phyloP scores from a whole-genome alignment of 2,888 invertebrate species.

The Galerucella pusilla region DNA sequence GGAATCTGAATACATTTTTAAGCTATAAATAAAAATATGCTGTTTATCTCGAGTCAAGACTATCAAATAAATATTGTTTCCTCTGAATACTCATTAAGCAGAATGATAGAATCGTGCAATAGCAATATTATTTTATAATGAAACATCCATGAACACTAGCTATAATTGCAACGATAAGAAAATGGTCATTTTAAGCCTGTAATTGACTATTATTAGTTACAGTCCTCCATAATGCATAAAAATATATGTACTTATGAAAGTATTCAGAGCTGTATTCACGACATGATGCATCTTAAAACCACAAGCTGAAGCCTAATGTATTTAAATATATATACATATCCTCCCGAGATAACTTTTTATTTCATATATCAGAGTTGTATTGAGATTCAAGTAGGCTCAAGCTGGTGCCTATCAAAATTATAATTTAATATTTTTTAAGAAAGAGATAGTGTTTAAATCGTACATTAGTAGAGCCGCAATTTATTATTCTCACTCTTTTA shows the following conservation, averaged over 20 bases:
- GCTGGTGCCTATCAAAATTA: not conserved
- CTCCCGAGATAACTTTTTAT: not conserved
- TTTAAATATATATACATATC: not conserved
- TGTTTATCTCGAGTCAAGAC: not conserved
- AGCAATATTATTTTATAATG: constrained; percentile 41
- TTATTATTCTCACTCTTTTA: too few relatives aligned
- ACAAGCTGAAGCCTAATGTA: constrained; percentile 2
- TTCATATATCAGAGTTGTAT: not conserved
- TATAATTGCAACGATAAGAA: constrained; percentile 44
- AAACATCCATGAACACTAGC: constrained; percentile 33
- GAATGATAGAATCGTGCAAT: constrained; percentile 39
- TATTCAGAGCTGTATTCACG: constrained; percentile 13
- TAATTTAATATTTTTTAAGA: too few relatives aligned
- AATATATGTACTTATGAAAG: constrained; percentile 41
- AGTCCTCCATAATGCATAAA: constrained; percentile 41
- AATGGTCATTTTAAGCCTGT: constrained; percentile 41
- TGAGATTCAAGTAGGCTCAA: not conserved
- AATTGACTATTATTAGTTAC: constrained; percentile 44
- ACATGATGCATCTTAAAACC: not conserved
- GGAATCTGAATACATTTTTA: not conserved
- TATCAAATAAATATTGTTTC: constrained; percentile 9
- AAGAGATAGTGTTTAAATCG: too few relatives aligned
- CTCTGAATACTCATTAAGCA: constrained; percentile 32
- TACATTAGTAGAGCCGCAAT: too few relatives aligned
- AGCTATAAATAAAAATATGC: not conserved